Base-by-base conservation (phyloP, 2,797 vertebrate species). In the Echeneis naucrates region DNA sequence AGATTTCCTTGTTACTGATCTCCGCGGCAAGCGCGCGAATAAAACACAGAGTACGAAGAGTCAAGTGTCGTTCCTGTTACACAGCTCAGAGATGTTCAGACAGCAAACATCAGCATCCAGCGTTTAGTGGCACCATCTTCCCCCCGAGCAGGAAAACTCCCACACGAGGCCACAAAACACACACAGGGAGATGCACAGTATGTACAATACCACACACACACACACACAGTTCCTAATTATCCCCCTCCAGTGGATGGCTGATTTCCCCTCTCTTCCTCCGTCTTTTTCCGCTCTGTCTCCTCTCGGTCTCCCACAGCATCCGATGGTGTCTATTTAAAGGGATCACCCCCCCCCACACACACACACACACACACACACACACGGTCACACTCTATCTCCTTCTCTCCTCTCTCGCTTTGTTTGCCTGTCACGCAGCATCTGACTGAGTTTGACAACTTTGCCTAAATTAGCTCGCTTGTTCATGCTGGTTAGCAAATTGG, bases 81-180 rank as follows among this genome's bases (percentile, higher is more conserved):
- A 21, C 19, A 23, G 23, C 42, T 72, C 45, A 50, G 63, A 66
- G 73, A 50, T 19, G 53, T 57, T 65, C 59, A 83, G 44, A 67
- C 38, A 8, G 38, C n/a, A 26, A 78, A 65, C 59, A 50, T 70
- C 72, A 65, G 76, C 63, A 53, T 47, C 74, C 62, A 45, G 53
- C 26, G 59, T 48, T 75, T 51, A 30, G 57, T 57, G 64, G 57
- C 57, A 61, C 77, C 85, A 84, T 80, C 77, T 86, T 80, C 80
- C 74, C n/a, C 45, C 59, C 24, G 32, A 61, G 47, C 78, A 47
- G 71, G 32, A 77, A 72, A 52, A 72, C 81, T 64, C 80, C 63
- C 66, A 81, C 72, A 37, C 23, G 7, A 65, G 14, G 27, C n/a
- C 74, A 64, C 1, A 4, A 0, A 56, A 80, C 68, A 56, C 14